Base-by-base conservation (phyloP, 2,113 vertebrate genomes). In the Eclectus roratus region DNA sequence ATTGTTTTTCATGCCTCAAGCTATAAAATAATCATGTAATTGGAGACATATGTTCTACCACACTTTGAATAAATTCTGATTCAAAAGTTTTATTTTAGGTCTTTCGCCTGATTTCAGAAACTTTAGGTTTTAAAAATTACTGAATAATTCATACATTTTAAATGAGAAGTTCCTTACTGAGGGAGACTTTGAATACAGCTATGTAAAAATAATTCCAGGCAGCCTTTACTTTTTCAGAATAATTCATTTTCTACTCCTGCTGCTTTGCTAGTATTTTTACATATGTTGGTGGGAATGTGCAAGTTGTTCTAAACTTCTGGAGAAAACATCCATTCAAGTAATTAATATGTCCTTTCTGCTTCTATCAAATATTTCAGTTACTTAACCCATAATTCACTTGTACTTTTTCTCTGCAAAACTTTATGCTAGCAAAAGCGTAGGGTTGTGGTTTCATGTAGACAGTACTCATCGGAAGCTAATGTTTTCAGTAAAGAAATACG, bases 11-110 rank as follows among this genome's bases (percentile, higher is more conserved):
- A 84, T 96, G 91, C 94, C 90, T 79, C 60, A 31, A 93, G 91
- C 88, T 96, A 89, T 93, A 95, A 97, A 95, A 96, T 96, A 95
- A 96, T 96, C 70, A 91, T 90, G 93, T 95, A 96, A 97, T 95
- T 96, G 86, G 80, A 96, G 93, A 93, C 88, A 81, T 88, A 94
- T 84, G 91, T 95, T 96, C 85, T 79, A 81, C 33, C 86, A 52
- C 69, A 88, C 79, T 93, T 60, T 85, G 80, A 95, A 97, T 93
- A 94, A 93, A 94, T 94, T 96, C 91, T 77, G 44, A 76, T 93
- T 94, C 80, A 77, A 70, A 97, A 97, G 81, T 93, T 90, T 85
- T 88, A 80, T 94, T 94, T 88, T 71, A 85, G 83, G 64, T 95
- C 68, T 91, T 88, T 83, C 35, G 15, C 29, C 50, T 78, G 31